Evolutionary conservation across 2,797 vertebrate species (phyloP).

Genomic region (Denticeps clupeoides): DNA sequence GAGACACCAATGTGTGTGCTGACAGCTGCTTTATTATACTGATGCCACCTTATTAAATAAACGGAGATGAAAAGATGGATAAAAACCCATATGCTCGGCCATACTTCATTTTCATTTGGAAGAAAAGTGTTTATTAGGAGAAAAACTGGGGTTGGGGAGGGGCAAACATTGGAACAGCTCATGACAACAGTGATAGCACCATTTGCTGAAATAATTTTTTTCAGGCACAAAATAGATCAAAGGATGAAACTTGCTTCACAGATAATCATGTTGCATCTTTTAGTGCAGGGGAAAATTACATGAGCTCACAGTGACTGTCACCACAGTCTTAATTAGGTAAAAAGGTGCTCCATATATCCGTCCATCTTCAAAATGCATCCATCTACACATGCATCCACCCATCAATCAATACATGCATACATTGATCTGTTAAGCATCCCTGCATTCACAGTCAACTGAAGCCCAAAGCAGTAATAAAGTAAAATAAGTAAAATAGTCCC

Average conservation of each 20-base stretch:
- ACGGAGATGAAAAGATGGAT: constrained; percentile 24
- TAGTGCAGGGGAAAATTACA: constrained; percentile 17
- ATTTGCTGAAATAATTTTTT: constrained; percentile 36
- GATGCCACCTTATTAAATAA: constrained; percentile 26
- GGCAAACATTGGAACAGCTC: constrained; percentile 47
- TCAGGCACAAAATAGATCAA: constrained; percentile 39
- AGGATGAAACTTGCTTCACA: constrained; percentile 40
- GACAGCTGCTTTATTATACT: background rate
- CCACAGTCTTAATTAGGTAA: too few relatives aligned
- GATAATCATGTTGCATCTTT: constrained; percentile 38
- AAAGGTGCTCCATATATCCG: too few relatives aligned
- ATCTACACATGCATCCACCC: too few relatives aligned
- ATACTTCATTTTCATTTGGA: constrained; percentile 28
- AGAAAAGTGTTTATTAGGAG: background rate
- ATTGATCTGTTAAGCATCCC: too few relatives aligned
- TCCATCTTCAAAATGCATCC: too few relatives aligned
- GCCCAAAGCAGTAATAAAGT: too few relatives aligned
- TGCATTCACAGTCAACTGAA: too few relatives aligned
- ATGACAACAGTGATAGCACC: constrained; percentile 42
- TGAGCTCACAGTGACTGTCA: too few relatives aligned
- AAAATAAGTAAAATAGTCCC: too few relatives aligned
- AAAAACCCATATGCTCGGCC: constrained; percentile 9
- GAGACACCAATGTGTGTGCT: background rate
- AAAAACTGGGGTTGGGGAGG: background rate
- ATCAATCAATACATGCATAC: too few relatives aligned